phyloP scores from a whole-genome alignment of 2,113 vertebrate species.

The Alces alces region DNA sequence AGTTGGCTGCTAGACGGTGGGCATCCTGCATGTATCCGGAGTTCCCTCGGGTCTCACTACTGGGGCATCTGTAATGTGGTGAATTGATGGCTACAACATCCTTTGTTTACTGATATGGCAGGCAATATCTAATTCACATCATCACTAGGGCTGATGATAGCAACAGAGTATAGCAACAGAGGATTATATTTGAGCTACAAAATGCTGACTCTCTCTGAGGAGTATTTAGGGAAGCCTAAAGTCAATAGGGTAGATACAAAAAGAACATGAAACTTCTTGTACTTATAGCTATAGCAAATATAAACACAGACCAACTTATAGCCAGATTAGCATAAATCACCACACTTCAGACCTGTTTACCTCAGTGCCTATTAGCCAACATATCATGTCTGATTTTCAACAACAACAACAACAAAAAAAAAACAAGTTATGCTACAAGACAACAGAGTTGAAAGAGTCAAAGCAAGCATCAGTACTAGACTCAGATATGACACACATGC shows the following conservation, averaged over 20 bases:
- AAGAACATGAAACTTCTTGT: neutral
- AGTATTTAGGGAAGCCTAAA: neutral
- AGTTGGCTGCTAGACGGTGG: neutral
- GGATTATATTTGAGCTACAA: neutral
- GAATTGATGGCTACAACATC: neutral
- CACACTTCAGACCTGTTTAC: neutral
- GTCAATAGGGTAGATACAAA: neutral
- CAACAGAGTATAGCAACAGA: neutral
- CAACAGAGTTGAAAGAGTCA: neutral
- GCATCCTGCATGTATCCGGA: neutral
- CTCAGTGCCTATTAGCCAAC: neutral
- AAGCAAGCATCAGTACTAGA: neutral
- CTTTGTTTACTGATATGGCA: neutral
- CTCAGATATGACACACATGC: neutral
- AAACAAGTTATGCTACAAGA: neutral
- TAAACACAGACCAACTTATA: neutral
- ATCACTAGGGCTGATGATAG: neutral
- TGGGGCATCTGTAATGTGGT: neutral
- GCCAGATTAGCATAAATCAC: neutral
- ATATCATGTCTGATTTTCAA: neutral
- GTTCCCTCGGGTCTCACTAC: neutral
- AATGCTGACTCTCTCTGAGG: neutral
- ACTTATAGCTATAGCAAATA: neutral
- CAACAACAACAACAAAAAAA: neutral
- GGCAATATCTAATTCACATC: neutral